Evolutionary conservation across 2,113 vertebrate species (phyloP), one percentile per base, ranked within the genome.

Genomic region (Morone chrysops): DNA sequence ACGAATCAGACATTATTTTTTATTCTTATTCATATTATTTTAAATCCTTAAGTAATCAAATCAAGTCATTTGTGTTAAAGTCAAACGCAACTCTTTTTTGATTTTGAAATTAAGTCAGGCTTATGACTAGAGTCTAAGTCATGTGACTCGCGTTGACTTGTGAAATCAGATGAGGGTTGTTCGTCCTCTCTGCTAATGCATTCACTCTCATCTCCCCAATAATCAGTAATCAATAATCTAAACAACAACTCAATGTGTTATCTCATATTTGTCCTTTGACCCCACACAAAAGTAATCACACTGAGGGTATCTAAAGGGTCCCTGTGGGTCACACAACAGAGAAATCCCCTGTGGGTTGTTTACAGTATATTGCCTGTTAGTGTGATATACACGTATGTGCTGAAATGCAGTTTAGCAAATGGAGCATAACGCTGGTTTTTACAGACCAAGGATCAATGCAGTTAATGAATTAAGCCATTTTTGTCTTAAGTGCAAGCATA

Each of bases 371-470:
- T 40, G 10, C 31, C 57, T 31, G 0, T 48, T 47, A 51, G 14
- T 79, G 59, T 74, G 68, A 75, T n/a, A 13, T 45, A 31, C 5
- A 4, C 40, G 31, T 68, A 40, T 62, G 36, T 12, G 5, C 65
- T 41, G 63, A 80, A 77, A 69, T 81, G 61, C 71, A 85, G 82
- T 87, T 84, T n/a, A 78, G 82, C 75, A 85, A 85, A 94, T 90
- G 79, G 70, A 47, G 63, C 20, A 72, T 10, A 73, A 82, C 54
- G 7, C 22, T 5, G 36, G 3, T 79, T 83, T 31, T 89, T 36
- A 81, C 60, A 47, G 80, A 82, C 47, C 48, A 38, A 18, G 56
- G 83, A 88, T 91, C 80, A 78, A 85, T 91, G 73, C 36, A 12
- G 40, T 48, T 78, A 70, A 79, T 77, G 61, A 56, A 68, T 72